These are phyloP conservation scores for Dorcus hopei DNA, from an alignment of 2,888 invertebrate species.

Conservation along the genomic window DNA sequence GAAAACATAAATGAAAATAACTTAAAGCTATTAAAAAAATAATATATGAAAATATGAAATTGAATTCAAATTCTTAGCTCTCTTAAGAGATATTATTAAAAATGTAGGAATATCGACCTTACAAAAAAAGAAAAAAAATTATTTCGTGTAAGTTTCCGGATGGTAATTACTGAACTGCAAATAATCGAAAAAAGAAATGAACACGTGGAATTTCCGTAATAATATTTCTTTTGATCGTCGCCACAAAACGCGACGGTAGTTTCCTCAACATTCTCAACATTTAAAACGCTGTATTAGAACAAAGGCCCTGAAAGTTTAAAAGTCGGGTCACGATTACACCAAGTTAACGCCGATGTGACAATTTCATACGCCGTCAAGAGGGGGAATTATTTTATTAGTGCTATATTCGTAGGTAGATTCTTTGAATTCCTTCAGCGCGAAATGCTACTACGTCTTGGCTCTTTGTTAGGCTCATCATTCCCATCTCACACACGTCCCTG, in stretches of 20 bases:
- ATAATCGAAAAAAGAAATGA: not conserved
- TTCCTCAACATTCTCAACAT: slow-evolving; percentile 9
- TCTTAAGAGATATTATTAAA: too few relatives aligned
- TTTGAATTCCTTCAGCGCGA: slow-evolving; percentile 33
- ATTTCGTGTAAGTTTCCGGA: too few relatives aligned
- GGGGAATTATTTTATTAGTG: slow-evolving; percentile 44
- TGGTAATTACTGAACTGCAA: too few relatives aligned
- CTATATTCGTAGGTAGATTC: slow-evolving; percentile 41
- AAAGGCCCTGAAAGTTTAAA: slow-evolving; percentile 19
- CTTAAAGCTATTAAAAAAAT: not conserved
- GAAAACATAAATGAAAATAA: slow-evolving; percentile 44
- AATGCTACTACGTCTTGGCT: slow-evolving; percentile 28
- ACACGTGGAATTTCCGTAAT: slow-evolving; percentile 22
- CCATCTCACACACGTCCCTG: slow-evolving; percentile 45
- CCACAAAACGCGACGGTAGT: slow-evolving; percentile 6
- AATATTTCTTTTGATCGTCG: slow-evolving; percentile 18
- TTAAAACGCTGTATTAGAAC: slow-evolving; percentile 13
- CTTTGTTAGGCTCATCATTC: slow-evolving; percentile 42
- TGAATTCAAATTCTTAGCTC: too few relatives aligned
- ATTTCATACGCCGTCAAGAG: slow-evolving; percentile 36
- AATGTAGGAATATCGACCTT: too few relatives aligned
- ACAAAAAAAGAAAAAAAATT: too few relatives aligned
- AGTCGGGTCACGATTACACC: slow-evolving; percentile 36
- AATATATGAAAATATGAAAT: too few relatives aligned
- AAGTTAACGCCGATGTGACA: slow-evolving; percentile 36